Base-by-base conservation (phyloP, 2,888 invertebrate genomes). In the Cephalotes varians region DNA sequence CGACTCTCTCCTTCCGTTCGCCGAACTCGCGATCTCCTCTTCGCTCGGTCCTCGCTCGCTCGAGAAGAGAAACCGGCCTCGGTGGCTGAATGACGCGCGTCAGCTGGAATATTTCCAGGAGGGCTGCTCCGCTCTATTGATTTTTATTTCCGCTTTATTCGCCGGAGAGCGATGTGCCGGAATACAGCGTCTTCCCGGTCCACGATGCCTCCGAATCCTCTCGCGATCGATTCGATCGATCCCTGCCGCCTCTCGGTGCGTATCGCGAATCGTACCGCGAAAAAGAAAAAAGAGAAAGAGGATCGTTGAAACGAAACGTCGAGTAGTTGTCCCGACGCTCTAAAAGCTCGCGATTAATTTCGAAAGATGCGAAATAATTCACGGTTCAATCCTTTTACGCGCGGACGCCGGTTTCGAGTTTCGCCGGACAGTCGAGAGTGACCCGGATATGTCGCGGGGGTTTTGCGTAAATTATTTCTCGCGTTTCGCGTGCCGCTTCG, bases 91-190 rank as follows among this genome's bases (percentile, higher is more conserved):
- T 83, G 85, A 86, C 74, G 31, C 71, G 79, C 85, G 85, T 81
- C 86, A 86, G 84, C 88, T 91, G 91, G 90, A 92, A 91, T 90
- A 86, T 91, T 91, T 91, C 92, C 91, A 92, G 89, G 85, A 91
- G 85, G 87, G 87, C 86, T 54, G 88, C 86, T 21, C 21, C 83
- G 84, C 40, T 88, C 90, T 93, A 93, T 93, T 92, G 92, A 92
- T 93, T 93, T 93, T 92, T 91, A 91, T 93, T 91, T 88, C 34
- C 89, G 88, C 73, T 60, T 60, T n/a, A n/a, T n/a, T 74, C 44
- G 73, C 31, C 60, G 31, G 71, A 54, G 71, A 54, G 34, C 69
- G 69, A 51, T 81, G 77, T 81, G 74, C 87, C 86, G 69, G 65
- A 51, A 34, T 18, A 62, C 84, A 83, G 88, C 85, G 86, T 88